Evolutionary conservation across 1,140 invertebrate species (phyloP).

Genomic region (Scylla paramamosain): DNA sequence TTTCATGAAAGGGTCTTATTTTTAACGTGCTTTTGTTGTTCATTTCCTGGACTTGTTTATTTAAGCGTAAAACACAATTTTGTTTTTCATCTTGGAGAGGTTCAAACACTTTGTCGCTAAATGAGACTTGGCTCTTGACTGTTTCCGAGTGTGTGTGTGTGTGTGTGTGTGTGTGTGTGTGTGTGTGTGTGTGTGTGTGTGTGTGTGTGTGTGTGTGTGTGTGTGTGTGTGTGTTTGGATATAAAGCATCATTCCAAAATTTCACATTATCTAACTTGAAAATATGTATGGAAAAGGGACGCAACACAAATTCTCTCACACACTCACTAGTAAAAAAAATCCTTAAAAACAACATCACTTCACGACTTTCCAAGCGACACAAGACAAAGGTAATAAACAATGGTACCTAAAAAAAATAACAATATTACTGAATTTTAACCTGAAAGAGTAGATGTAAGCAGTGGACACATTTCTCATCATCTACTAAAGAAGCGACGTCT

Average conservation of each 20-base stretch:
- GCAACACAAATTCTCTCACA: too few relatives aligned
- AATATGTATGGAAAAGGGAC: too few relatives aligned
- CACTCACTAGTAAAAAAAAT: too few relatives aligned
- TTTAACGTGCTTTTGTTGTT: background rate
- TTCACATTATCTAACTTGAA: background rate
- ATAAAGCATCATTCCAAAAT: background rate
- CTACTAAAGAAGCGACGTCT: too few relatives aligned
- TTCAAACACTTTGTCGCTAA: background rate
- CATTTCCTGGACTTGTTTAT: background rate
- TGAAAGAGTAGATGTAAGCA: too few relatives aligned
- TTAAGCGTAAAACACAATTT: background rate
- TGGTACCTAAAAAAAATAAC: too few relatives aligned
- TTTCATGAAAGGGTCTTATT: background rate
- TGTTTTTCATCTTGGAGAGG: background rate
- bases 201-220: background rate
- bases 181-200: slow-evolving; percentile 7
- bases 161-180: slow-evolving; percentile 2
- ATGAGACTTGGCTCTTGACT: background rate
- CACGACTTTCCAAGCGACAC: too few relatives aligned
- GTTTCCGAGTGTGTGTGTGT: background rate
- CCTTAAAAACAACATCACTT: too few relatives aligned
- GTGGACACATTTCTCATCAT: too few relatives aligned
- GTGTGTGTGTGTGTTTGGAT: slow-evolving; percentile 16
- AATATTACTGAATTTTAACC: too few relatives aligned
- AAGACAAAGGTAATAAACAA: too few relatives aligned